Conservation (phyloP, 2,113 vertebrate species). For the Thinocorus orbignyianus region DNA sequence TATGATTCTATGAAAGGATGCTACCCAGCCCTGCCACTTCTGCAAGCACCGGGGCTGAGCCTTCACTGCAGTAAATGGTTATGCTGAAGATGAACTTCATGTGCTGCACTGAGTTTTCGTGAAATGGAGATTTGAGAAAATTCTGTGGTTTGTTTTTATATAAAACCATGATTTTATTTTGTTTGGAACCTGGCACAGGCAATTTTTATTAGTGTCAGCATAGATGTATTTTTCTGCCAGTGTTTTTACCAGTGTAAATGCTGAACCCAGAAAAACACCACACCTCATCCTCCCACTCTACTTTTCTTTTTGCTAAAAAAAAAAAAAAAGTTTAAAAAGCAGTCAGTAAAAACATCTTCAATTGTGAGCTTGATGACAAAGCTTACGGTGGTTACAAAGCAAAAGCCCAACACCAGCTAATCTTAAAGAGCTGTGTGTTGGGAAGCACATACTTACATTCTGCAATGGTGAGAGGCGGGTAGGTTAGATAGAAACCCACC, state of each 20-base stretch:
- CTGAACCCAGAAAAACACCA: neutral
- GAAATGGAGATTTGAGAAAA: neutral
- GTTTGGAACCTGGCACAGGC: neutral
- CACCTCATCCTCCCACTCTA: fast-evolving
- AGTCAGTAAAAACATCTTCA: neutral
- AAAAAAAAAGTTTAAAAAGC: neutral
- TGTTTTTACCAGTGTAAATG: neutral
- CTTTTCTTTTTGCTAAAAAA: neutral
- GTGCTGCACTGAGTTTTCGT: neutral
- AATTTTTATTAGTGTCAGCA: neutral
- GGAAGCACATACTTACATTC: constrained; percentile 85
- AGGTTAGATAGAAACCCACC: constrained; percentile 97
- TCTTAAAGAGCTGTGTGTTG: neutral
- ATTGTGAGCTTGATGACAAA: neutral
- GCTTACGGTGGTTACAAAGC: neutral
- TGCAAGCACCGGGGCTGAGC: fast-evolving
- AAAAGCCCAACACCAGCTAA: neutral
- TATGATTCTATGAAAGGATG: neutral
- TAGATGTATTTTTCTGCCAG: neutral
- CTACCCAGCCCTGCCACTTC: neutral
- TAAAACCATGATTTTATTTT: neutral
- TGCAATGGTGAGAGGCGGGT: constrained; percentile 91
- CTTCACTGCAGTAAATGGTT: neutral
- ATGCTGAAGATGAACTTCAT: neutral
- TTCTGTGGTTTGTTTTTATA: neutral